Conservation (phyloP, 23 tunicate species). For the Pegea sp. region DNA sequence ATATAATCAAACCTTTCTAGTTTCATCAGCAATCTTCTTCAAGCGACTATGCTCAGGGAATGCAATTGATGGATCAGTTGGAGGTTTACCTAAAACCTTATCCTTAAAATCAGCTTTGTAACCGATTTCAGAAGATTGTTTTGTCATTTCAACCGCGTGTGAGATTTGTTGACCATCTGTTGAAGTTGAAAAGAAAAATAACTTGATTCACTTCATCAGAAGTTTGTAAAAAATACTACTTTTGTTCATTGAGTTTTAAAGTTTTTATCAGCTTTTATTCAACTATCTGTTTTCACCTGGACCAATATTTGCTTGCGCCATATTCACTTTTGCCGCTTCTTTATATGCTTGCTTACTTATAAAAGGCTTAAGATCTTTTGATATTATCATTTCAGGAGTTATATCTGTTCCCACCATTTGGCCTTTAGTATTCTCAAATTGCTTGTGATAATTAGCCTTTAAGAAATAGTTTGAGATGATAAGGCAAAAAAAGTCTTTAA, state of each 20-base stretch:
- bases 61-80: slow-evolving; percentile 34
- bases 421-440: background rate
- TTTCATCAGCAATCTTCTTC: slow-evolving; percentile 5
- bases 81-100: slow-evolving; percentile 23
- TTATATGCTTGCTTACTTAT: slow-evolving; percentile 50
- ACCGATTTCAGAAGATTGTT: slow-evolving; percentile 1
- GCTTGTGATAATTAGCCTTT: background rate
- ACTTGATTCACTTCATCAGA: background rate
- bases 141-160: slow-evolving; percentile 3
- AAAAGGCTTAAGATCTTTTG: slow-evolving; percentile 61
- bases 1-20: slow-evolving; percentile 1
- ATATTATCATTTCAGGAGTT: slow-evolving; percentile 94
- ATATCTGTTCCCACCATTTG: slow-evolving; percentile 5
- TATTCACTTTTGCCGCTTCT: slow-evolving; percentile 37
- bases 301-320: slow-evolving; percentile 50
- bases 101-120: slow-evolving; percentile 13
- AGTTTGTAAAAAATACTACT: no score
- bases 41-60: slow-evolving; percentile 20
- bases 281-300: slow-evolving; percentile 13
- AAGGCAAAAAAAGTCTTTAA: no score
- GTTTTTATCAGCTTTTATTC: background rate
- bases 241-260: no score
- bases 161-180: slow-evolving; percentile 15
- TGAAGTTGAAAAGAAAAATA: background rate
- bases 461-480: no score